phyloP scores from a whole-genome alignment of 2,888 invertebrate genomes.

The Chloromyia formosa region DNA sequence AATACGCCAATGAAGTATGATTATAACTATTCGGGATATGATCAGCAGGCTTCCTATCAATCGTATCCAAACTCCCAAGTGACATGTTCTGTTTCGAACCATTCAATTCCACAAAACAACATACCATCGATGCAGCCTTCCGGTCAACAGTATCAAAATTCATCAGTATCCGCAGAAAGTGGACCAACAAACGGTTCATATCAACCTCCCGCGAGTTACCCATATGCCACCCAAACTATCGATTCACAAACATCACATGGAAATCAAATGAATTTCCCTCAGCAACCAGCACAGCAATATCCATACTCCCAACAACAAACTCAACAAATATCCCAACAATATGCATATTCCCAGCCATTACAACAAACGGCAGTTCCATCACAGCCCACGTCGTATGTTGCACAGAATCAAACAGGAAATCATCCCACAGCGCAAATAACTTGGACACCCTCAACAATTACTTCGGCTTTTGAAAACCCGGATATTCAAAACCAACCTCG shows the following conservation, averaged over 20 bases:
- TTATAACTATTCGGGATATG: constrained; percentile 17
- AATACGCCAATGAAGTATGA: constrained; percentile 18
- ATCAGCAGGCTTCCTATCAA: constrained; percentile 19
- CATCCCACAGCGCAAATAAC: constrained; percentile 11
- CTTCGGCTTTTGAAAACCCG: constrained; percentile 26
- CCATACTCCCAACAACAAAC: constrained; percentile 53
- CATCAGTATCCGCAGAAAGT: not conserved
- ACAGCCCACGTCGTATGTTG: not conserved
- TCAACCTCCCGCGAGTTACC: not conserved
- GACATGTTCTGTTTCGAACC: not conserved
- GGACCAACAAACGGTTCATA: constrained; percentile 4
- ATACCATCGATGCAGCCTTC: not conserved
- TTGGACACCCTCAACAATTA: constrained; percentile 8
- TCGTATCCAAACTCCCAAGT: constrained; percentile 4
- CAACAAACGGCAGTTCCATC: not conserved
- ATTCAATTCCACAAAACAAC: constrained; percentile 4
- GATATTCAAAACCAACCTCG: constrained; percentile 29
- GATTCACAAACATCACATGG: constrained; percentile 58
- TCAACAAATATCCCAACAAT: constrained; percentile 44
- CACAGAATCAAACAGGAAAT: not conserved
- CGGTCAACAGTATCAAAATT: constrained; percentile 21
- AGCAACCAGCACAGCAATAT: constrained; percentile 45
- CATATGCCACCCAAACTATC: constrained; percentile 57
- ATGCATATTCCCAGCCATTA: not conserved
- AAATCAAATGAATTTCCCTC: constrained; percentile 19